Evolutionary conservation across 2,888 invertebrate species (phyloP), one percentile per base, ranked within the genome.

Genomic region (Drosophila prostipennis): DNA sequence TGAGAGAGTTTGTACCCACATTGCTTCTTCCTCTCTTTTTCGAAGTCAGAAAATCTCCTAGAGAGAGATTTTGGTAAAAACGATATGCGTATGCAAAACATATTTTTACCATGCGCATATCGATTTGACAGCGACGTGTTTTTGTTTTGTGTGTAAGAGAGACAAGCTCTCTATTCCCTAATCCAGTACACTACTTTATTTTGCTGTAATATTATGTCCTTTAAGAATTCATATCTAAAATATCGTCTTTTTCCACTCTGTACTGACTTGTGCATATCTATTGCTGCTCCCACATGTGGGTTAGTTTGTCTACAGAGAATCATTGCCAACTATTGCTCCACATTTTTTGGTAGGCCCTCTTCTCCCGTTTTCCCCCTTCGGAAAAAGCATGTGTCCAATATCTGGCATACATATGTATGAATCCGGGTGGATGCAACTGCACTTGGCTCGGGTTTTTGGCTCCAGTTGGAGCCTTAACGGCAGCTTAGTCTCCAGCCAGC

Each of bases 341-440:
- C 69, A 84, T 84, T 74, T 77, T 45, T 59, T 34, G 53, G 36
- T 39, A 48, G 63, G 48, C 58, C 63, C 58, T 53, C 59, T 60
- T 51, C 29, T 49, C 64, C 61, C 77, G 65, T 40, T 29, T 19
- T 11, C 34, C 39, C 29, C 29, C 2, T 8, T 5, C 23, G 51
- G 34, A 29, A 46, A 57, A 43, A 69, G 82, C 79, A 87, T 68
- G 59, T 81, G 88, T 81, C 82, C 85, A 85, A 85, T 72, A 46
- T 48, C 23, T 34, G 40, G 37, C 52, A 48, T 46, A 67, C 69
- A 70, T 76, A 72, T 72, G 85, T 72, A 71, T 59, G 68, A 54
- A 71, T 61, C 67, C 71, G 71, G 68, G 77, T 78, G 57, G 72
- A 57, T 86, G 74, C 80, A 64, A 70, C 73, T 82, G 74, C 80